Conservation (phyloP, 2,888 invertebrate genomes). For the Pollenia angustigena region DNA sequence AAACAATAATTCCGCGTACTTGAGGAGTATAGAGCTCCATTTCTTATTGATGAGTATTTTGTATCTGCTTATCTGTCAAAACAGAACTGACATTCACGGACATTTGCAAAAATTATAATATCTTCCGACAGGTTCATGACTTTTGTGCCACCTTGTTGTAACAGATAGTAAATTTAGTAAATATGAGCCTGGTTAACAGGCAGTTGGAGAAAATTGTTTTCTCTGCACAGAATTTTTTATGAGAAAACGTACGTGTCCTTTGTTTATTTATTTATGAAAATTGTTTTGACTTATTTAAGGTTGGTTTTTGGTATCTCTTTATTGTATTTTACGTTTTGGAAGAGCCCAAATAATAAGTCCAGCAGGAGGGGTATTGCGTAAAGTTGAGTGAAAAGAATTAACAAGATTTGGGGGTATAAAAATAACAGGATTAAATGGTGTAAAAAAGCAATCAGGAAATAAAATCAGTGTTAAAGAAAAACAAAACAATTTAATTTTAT, state of each 20-base stretch:
- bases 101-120: no score
- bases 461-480: neutral
- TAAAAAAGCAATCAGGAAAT: neutral
- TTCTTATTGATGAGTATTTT: no score
- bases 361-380: neutral
- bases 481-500: neutral
- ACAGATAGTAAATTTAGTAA: neutral
- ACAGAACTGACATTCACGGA: no score
- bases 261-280: constrained; percentile 61
- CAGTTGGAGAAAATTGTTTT: neutral
- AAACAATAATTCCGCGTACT: no score
- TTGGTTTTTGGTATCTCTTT: constrained; percentile 1
- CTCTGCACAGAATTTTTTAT: constrained; percentile 30
- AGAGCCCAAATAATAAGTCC: neutral
- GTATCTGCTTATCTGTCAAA: no score
- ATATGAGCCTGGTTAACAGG: constrained; percentile 3
- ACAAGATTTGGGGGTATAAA: constrained; percentile 39
- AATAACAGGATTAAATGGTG: constrained; percentile 11
- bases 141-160: no score
- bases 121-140: no score
- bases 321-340: neutral
- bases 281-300: constrained; percentile 32
- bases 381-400: constrained; percentile 42
- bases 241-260: constrained; percentile 30
- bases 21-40: no score